Evolutionary conservation across 2,888 invertebrate species (phyloP).

Genomic region (Tetranychus truncatus): DNA sequence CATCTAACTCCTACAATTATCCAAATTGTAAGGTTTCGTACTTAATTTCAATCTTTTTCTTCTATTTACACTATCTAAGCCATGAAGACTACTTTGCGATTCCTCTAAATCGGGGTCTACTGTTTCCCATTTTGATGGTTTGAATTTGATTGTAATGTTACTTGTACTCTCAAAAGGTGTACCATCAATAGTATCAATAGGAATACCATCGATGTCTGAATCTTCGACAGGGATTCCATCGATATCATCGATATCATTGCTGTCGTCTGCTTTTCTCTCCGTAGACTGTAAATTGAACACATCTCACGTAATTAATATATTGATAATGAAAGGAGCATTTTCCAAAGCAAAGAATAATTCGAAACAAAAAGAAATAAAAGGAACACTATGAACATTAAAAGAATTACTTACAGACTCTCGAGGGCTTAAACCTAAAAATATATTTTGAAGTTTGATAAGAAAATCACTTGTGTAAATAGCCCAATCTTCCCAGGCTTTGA

Average conservation of each 20-base stretch:
- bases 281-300: not conserved
- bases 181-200: slow-evolving; percentile 40
- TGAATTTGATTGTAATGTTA: slow-evolving; percentile 36
- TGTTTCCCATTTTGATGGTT: slow-evolving; percentile 88
- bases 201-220: slow-evolving; percentile 31
- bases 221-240: slow-evolving; percentile 34
- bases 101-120: slow-evolving; percentile 43
- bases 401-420: not conserved
- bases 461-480: slow-evolving; percentile 84
- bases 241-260: slow-evolving; percentile 29
- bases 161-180: slow-evolving; percentile 24
- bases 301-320: slow-evolving; percentile 2
- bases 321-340: not conserved
- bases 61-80: not conserved
- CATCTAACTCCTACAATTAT: no score
- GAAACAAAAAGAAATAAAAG: not conserved
- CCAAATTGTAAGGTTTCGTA: no score
- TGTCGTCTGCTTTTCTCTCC: slow-evolving; percentile 29
- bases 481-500: slow-evolving; percentile 96
- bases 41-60: not conserved
- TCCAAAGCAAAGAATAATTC: not conserved
- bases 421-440: slow-evolving; percentile 57
- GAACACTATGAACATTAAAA: not conserved
- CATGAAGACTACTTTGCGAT: not conserved
- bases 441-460: slow-evolving; percentile 64